These are phyloP conservation scores for Merodon equestris DNA, from an alignment of 2,888 invertebrate species.

Conservation along the genomic window DNA sequence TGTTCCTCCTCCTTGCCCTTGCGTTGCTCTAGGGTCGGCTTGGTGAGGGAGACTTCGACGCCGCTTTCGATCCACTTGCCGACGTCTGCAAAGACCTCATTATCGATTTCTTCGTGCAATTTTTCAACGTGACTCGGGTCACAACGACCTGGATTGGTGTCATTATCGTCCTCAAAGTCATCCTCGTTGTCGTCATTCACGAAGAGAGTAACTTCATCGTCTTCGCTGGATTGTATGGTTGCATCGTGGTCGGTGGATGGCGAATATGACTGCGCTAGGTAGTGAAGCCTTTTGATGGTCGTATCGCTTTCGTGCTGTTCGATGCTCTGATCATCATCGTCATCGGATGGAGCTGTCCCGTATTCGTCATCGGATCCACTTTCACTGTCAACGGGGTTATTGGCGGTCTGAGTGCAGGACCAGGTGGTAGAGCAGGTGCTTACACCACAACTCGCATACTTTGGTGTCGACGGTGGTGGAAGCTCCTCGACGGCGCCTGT, in stretches of 20 bases:
- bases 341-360: constrained; percentile 63
- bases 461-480: constrained; percentile 53
- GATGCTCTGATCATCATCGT: constrained; percentile 64
- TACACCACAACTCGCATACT: constrained; percentile 33
- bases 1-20: constrained; percentile 1
- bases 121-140: constrained; percentile 1
- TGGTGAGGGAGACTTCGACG: not conserved
- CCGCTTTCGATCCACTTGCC: constrained; percentile 13
- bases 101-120: constrained; percentile 31
- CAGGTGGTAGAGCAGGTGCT: constrained; percentile 22
- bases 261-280: constrained; percentile 21
- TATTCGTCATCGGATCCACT: constrained; percentile 51
- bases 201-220: too few species aligned
- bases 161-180: not conserved
- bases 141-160: constrained; percentile 1
- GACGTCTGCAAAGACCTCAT: constrained; percentile 7
- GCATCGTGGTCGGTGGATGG: not conserved
- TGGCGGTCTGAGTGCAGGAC: constrained; percentile 1
- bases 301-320: constrained; percentile 71
- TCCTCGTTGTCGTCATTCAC: not conserved
- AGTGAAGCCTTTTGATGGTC: constrained; percentile 37
- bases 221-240: too few species aligned
- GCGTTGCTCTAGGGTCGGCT: not conserved
- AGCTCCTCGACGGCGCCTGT: constrained; percentile 73
- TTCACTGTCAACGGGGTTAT: constrained; percentile 5